phyloP scores from a whole-genome alignment of 2,113 vertebrate species.

The Zapus hudsonius region DNA sequence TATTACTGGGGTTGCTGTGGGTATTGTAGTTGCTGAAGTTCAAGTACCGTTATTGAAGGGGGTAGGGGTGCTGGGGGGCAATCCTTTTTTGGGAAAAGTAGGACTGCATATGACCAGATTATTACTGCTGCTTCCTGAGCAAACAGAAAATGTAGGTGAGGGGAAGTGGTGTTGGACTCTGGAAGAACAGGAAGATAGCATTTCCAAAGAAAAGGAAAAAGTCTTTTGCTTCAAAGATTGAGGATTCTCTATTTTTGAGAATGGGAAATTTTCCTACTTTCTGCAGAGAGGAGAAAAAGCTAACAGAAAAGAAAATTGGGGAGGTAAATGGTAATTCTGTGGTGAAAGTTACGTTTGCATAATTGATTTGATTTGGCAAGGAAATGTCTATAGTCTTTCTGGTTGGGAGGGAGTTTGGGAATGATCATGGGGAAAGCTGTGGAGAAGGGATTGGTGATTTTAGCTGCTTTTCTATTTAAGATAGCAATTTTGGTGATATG shows the following conservation, averaged over 20 bases:
- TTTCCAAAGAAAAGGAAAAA: conserved; percentile 58
- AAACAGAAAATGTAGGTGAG: conserved; percentile 75
- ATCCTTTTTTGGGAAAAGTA: conserved; percentile 71
- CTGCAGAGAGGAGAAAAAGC: conserved; percentile 72
- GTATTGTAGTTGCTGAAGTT: conserved; percentile 73
- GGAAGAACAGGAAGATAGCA: conserved; percentile 64
- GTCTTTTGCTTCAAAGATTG: conserved; percentile 63
- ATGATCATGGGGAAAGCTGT: conserved; percentile 26
- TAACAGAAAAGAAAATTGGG: conserved; percentile 73
- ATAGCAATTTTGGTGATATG: conserved; percentile 23
- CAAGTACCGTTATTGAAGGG: conserved; percentile 68
- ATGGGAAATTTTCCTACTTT: conserved; percentile 80
- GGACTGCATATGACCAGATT: conserved; percentile 70
- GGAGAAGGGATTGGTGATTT: conserved; percentile 25
- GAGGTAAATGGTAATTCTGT: conserved; percentile 74
- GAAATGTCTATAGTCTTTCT: conserved; percentile 42
- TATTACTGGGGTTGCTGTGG: conserved; percentile 67
- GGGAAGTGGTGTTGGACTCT: conserved; percentile 61
- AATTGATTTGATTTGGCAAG: conserved; percentile 60
- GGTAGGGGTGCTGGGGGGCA: conserved; percentile 34
- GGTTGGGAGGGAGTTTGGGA: conserved; percentile 50
- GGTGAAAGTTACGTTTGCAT: conserved; percentile 61
- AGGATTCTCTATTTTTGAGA: conserved; percentile 57
- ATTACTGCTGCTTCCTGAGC: conserved; percentile 69
- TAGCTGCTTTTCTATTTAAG: conserved; percentile 69